Evolutionary conservation across 2,888 invertebrate genomes (phyloP), one percentile per base, ranked within the genome.

Genomic region (Caenorhabditis imperialis): DNA sequence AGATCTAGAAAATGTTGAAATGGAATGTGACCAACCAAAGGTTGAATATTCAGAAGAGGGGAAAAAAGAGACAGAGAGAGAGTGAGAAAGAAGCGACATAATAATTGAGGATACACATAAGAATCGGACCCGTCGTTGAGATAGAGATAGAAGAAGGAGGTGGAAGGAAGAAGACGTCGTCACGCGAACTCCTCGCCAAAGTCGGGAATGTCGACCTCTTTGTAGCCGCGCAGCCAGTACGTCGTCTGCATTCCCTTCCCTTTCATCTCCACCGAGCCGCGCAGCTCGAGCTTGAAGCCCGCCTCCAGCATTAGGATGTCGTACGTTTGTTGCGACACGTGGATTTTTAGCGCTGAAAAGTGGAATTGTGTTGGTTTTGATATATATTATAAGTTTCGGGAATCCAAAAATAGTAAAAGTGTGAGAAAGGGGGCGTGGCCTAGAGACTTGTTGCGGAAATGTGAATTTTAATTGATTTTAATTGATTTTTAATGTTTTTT

Each of bases 211-310:
- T 79, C 76, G 33, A 79, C 55, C 30, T 85, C 84, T 48, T 84
- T 83, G 77, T 87, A 87, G 51, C 86, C 86, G 45, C 84, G 86
- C 23, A 87, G 82, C 87, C 87, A 87, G 65, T 87, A 87, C 20
- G 87, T 87, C 48, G 87, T 87, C 67, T 86, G 87, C 42, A 78
- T 75, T 23, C 84, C 82, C 58, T 88, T 88, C 67, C 88, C 88
- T 69, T 88, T 88, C 87, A 88, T 88, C 76, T 87, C 85, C 20
- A 88, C 84, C 44, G 88, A 81, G 37, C 88, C 88, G 18, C 88
- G 79, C 7, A 86, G 79, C 23, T 88, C 87, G 23, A 88, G 71
- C 5, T 81, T 78, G 84, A 88, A 88, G 44, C 83, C 85, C 8
- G 82, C 75, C 53, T 86, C 87, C 22, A 67, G 57, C 42, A 75